Evolutionary conservation across 2,797 vertebrate genomes (phyloP), one percentile per base, ranked within the genome.

Genomic region (Tolypeutes matacus): DNA sequence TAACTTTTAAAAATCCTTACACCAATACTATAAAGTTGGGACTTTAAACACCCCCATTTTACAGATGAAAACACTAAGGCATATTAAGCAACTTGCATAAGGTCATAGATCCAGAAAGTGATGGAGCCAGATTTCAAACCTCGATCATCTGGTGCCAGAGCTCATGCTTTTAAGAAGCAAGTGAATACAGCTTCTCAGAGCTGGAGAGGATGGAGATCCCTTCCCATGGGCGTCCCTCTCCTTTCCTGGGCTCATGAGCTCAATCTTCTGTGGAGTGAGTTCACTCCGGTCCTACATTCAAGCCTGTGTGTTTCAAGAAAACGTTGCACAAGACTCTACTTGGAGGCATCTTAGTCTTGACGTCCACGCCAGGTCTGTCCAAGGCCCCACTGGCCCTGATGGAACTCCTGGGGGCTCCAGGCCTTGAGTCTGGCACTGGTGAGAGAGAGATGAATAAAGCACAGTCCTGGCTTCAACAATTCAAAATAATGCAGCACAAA

Each of bases 1-100:
- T n/a, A n/a, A n/a, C n/a, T n/a, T n/a, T n/a, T n/a, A n/a, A n/a
- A 72, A 89, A 69, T 72, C 75, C 27, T 67, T 86, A 86, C 7
- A 23, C 2, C 36, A 31, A 25, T 20, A 6, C 25, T 86, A n/a
- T 65, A 23, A 80, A 80, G 65, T 36, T 56, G 58, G 25, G 36
- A 31, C 34, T 72, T 9, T 49, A 56, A 34, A 62, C 17, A 18
- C 10, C 56, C 25, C 56, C 34, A 62, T n/a, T n/a, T n/a, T n/a
- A n/a, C n/a, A n/a, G n/a, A n/a, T n/a, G n/a, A n/a, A n/a, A n/a
- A n/a, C n/a, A n/a, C n/a, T n/a, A n/a, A n/a, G n/a, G n/a, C n/a
- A n/a, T n/a, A n/a, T n/a, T n/a, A n/a, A n/a, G n/a, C n/a, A n/a
- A n/a, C n/a, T n/a, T n/a, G n/a, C n/a, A n/a, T n/a, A n/a, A n/a